Evolutionary conservation across 2,888 invertebrate genomes (phyloP).

Genomic region (Cylloceria caligata): DNA sequence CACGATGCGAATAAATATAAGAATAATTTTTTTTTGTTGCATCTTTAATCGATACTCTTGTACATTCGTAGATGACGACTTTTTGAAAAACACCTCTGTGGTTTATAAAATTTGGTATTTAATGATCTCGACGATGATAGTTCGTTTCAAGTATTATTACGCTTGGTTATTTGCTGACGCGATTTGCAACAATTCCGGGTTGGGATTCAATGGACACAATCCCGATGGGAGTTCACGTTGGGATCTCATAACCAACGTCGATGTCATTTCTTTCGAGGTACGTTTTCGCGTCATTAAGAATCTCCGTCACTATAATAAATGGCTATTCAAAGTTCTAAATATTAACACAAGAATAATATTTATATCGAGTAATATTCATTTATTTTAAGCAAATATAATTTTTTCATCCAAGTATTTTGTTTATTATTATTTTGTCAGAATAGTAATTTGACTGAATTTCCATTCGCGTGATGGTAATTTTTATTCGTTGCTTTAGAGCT

Average conservation of each 20-base stretch:
- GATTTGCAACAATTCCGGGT: slow-evolving; percentile 97
- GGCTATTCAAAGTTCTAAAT: no score
- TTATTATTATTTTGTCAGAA: slow-evolving; percentile 7
- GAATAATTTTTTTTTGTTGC: neutral
- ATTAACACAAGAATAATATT: no score
- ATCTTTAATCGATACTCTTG: slow-evolving; percentile 34
- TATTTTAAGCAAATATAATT: neutral
- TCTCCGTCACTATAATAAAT: neutral
- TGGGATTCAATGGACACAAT: slow-evolving; percentile 94
- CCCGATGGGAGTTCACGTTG: slow-evolving; percentile 92
- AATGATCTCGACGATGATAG: slow-evolving; percentile 90
- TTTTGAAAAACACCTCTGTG: slow-evolving; percentile 87
- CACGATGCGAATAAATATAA: slow-evolving; percentile 85
- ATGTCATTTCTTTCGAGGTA: slow-evolving; percentile 95
- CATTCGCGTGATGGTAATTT: neutral
- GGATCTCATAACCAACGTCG: slow-evolving; percentile 97
- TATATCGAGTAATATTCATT: no score
- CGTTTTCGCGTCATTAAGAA: slow-evolving; percentile 61
- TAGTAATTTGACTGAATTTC: slow-evolving; percentile 14
- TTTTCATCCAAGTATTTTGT: slow-evolving; percentile 11
- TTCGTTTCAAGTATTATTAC: slow-evolving; percentile 97
- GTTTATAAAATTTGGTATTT: slow-evolving; percentile 91
- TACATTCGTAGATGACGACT: slow-evolving; percentile 87
- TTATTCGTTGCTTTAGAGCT: no score
- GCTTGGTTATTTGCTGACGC: slow-evolving; percentile 99